Evolutionary conservation across 2,797 vertebrate genomes (phyloP), one percentile per base, ranked within the genome.

Genomic region (Triplophysa bombifrons): DNA sequence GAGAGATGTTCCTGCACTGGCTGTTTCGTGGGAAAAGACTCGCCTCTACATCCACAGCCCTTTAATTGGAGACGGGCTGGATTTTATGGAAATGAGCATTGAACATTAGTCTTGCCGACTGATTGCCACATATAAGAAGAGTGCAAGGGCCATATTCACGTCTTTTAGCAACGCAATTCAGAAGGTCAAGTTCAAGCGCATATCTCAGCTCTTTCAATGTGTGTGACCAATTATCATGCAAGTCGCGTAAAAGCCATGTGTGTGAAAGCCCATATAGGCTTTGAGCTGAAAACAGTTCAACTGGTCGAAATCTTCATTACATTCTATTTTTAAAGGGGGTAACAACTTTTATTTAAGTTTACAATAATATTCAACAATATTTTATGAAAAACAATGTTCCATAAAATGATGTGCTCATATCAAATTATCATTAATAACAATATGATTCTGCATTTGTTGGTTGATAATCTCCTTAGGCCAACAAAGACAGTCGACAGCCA

Each of bases 141-240:
- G 90, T 86, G 88, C 86, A 89, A 89, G 87, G 92, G 91, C 83
- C 87, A 91, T 89, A 90, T 87, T 90, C 90, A 87, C 84, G 86
- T 90, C 90, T 91, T 90, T 86, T 93, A 92, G 91, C 88, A 89
- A 92, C 86, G 89, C 90, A 88, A 78, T 83, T 89, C 89, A 76
- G 73, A 87, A 90, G 90, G 92, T 93, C 93, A 95, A 95, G 94
- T 94, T 94, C 93, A 94, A 93, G 90, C 89, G 76, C 92, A 88
- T 84, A 76, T 78, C 86, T 83, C 74, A 72, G 70, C 71, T 80
- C 75, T 72, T 70, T 75, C 79, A 84, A 76, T 72, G 60, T 58
- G 82, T 48, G 84, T 72, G 78, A 65, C 74, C 80, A 74, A 88
- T 92, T 92, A 83, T 89, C 88, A 91, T 93, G 90, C 87, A 91